Conservation (phyloP, 1,140 invertebrate genomes). For the Nomia melanderi region DNA sequence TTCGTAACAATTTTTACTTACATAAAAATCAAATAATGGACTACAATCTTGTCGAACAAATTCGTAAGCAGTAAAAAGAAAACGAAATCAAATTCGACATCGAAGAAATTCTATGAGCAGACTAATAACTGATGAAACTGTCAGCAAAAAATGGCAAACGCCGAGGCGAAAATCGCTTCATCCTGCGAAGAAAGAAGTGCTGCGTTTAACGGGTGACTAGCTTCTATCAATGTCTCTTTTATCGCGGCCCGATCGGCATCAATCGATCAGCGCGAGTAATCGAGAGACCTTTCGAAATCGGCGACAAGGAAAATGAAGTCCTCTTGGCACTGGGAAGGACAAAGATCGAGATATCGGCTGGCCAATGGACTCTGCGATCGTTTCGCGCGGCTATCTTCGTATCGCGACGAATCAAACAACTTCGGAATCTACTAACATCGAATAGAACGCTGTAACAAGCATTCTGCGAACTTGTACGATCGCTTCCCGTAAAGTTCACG, state of each 20-base stretch:
- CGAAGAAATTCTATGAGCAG: too few relatives aligned
- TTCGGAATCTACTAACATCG: conserved; percentile 21
- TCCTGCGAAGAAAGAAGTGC: neutral
- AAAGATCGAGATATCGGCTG: neutral
- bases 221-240: neutral
- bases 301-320: neutral
- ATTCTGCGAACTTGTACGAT: neutral
- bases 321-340: neutral
- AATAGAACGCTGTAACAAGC: neutral
- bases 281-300: neutral
- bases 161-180: neutral
- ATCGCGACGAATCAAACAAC: conserved; percentile 10
- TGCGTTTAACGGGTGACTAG: neutral
- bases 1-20: too few relatives aligned
- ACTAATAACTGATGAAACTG: too few relatives aligned
- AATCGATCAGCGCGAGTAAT: conserved; percentile 9
- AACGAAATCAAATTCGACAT: too few relatives aligned
- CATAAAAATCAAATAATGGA: too few relatives aligned
- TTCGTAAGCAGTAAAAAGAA: too few relatives aligned
- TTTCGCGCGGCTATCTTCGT: neutral
- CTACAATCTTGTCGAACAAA: too few relatives aligned
- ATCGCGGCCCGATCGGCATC: neutral
- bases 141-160: too few relatives aligned
- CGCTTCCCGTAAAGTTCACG: neutral
- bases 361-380: neutral